Evolutionary conservation across 2,888 invertebrate species (phyloP).

Genomic region (Hecatera dysodea): DNA sequence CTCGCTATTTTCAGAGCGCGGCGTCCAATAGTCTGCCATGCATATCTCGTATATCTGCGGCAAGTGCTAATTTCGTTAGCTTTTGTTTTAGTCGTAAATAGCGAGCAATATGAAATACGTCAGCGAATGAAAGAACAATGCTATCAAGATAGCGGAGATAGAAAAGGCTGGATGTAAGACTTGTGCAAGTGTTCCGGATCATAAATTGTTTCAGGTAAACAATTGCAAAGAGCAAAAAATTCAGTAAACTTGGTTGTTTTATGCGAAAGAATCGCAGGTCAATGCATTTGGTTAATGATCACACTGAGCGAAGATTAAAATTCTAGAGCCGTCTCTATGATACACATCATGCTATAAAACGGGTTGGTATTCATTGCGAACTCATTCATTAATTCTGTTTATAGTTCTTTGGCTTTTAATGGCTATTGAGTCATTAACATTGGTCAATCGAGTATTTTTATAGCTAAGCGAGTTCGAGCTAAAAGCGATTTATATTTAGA

Average conservation of each 20-base stretch:
- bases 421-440: slow-evolving; percentile 33
- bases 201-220: slow-evolving; percentile 47
- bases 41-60: slow-evolving; percentile 57
- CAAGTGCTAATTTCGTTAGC: slow-evolving; percentile 41
- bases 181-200: slow-evolving; percentile 50
- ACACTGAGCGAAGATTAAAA: slow-evolving; percentile 2
- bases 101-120: slow-evolving; percentile 38
- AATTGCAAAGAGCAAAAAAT: slow-evolving; percentile 40
- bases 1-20: slow-evolving; percentile 80
- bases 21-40: slow-evolving; percentile 83
- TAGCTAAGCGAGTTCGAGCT: slow-evolving; percentile 12
- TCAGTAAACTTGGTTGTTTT: slow-evolving; percentile 8
- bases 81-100: slow-evolving; percentile 37
- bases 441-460: slow-evolving; percentile 27
- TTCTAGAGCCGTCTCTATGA: slow-evolving; percentile 2
- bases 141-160: slow-evolving; percentile 49
- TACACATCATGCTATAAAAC: slow-evolving; percentile 6
- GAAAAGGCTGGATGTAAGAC: slow-evolving; percentile 19
- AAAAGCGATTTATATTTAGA: background rate
- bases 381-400: slow-evolving; percentile 41
- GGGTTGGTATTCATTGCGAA: slow-evolving; percentile 22
- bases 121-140: slow-evolving; percentile 20
- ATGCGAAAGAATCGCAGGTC: slow-evolving; percentile 20
- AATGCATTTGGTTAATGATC: slow-evolving; percentile 32
- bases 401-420: slow-evolving; percentile 23